phyloP scores from a whole-genome alignment of 2,797 vertebrate genomes.

The Darevskia nairensis region DNA sequence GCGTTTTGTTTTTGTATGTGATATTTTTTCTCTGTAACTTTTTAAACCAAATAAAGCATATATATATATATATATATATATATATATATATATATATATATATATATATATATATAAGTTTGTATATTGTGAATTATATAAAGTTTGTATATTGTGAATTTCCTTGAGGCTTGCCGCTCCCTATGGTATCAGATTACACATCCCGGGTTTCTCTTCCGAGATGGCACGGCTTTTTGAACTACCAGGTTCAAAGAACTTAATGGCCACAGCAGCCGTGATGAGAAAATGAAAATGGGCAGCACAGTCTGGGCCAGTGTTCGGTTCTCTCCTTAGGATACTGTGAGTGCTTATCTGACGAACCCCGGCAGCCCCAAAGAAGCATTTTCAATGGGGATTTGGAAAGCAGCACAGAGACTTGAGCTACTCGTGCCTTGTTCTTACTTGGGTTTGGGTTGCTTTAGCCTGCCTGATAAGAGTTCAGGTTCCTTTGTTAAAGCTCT shows the following conservation, averaged over 20 bases:
- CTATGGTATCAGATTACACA: no score
- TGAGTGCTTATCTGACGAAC: constrained; percentile 16
- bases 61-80: no score
- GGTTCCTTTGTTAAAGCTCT: not conserved
- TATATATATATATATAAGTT: no score
- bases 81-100: no score
- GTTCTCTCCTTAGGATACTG: constrained; percentile 14
- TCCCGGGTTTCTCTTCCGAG: no score
- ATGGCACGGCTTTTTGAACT: no score
- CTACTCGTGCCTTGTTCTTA: not conserved
- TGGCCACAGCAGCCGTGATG: not conserved
- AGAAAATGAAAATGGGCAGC: not conserved
- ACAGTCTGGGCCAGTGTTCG: accelerated
- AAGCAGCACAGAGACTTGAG: not conserved
- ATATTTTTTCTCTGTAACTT: no score
- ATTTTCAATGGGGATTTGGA: not conserved
- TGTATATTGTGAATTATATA: no score
- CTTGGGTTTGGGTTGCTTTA: not conserved
- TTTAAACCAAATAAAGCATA: no score
- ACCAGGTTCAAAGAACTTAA: not conserved
- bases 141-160: no score
- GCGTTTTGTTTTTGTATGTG: no score
- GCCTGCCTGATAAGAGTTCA: not conserved
- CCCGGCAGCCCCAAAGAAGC: not conserved
- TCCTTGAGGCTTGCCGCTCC: no score